Evolutionary conservation across 92 coral and sea anemone genomes (phyloP).

Genomic region (Paragorgia papillata): DNA sequence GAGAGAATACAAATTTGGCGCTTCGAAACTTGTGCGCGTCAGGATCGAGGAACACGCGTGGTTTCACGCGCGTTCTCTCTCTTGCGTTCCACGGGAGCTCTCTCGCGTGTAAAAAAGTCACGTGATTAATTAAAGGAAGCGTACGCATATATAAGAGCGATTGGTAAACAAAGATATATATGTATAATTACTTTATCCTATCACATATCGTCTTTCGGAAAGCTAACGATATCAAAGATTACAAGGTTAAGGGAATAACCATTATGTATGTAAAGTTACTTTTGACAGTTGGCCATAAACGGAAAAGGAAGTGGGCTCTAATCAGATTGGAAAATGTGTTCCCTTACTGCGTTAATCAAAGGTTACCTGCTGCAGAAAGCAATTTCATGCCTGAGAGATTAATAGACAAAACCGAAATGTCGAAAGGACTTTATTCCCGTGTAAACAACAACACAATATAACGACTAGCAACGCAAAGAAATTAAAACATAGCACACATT

Average conservation of each 20-base stretch:
- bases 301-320: too few species aligned
- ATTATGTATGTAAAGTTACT: too few species aligned
- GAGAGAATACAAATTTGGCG: slow-evolving; percentile 40
- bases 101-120: too few species aligned
- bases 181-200: background rate
- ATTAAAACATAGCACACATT: background rate
- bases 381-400: slow-evolving; percentile 2
- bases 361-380: background rate
- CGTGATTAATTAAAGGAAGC: too few species aligned
- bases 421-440: slow-evolving; percentile 5
- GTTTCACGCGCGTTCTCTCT: slow-evolving; percentile 7
- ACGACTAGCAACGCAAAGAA: slow-evolving; percentile 2
- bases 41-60: slow-evolving; percentile 7
- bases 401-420: background rate
- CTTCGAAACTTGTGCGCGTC: slow-evolving; percentile 6
- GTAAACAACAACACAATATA: slow-evolving; percentile 13
- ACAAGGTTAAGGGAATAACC: too few species aligned
- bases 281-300: too few species aligned
- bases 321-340: too few species aligned
- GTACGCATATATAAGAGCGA: too few species aligned
- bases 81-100: too few species aligned
- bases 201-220: too few species aligned
- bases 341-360: too few species aligned
- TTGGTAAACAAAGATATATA: too few species aligned
- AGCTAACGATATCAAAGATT: background rate